Conservation (phyloP, 2,888 invertebrate species). For the Brachyopa scutellaris region DNA sequence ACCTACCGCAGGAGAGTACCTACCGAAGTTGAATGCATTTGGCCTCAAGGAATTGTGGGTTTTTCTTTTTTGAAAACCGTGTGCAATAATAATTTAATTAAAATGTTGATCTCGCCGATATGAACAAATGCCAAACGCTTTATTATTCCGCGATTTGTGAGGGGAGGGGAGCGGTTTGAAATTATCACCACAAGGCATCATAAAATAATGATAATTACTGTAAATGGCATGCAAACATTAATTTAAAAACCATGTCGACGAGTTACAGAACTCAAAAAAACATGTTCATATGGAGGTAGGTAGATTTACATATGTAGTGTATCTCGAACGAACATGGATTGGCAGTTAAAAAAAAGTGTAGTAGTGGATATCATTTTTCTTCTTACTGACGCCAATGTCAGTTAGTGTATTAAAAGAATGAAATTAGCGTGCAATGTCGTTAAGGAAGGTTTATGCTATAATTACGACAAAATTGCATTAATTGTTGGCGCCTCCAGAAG, state of each 20-base stretch:
- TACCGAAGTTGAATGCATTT: conserved; percentile 22
- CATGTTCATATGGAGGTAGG: background rate
- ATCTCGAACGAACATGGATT: conserved; percentile 22
- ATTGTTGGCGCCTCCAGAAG: background rate
- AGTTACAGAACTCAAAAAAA: conserved; percentile 22
- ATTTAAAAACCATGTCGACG: conserved; percentile 61
- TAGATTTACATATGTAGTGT: conserved; percentile 29
- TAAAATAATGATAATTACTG: conserved; percentile 56
- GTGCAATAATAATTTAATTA: conserved; percentile 67
- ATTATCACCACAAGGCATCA: conserved; percentile 47
- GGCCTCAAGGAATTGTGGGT: conserved; percentile 23
- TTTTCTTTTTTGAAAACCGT: conserved; percentile 34
- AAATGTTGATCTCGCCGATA: conserved; percentile 56
- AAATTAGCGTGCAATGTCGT: conserved; percentile 20
- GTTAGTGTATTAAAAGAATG: background rate
- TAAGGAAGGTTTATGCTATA: background rate
- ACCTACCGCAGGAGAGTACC: conserved; percentile 41
- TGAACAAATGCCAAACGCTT: conserved; percentile 36
- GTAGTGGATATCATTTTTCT: no score
- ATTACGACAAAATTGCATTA: conserved; percentile 16
- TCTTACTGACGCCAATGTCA: conserved; percentile 17
- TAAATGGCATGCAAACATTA: conserved; percentile 52
- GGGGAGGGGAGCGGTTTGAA: conserved; percentile 17
- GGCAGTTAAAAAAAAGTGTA: conserved; percentile 23
- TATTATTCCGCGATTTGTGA: background rate